Evolutionary conservation across 1,140 invertebrate genomes (phyloP).

Genomic region (Aphaenogaster ashmeadi): DNA sequence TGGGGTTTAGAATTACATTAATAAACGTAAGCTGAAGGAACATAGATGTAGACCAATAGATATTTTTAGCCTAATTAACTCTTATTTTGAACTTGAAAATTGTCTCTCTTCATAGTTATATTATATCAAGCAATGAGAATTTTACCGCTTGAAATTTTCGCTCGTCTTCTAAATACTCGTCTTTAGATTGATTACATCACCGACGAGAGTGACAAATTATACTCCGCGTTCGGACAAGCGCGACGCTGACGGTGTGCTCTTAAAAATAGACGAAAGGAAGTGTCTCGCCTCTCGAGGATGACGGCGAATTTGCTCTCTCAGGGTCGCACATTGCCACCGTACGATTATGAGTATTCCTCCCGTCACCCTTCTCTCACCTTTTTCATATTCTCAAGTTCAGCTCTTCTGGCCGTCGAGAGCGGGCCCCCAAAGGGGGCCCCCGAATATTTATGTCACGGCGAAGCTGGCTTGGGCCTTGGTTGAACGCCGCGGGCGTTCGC

Average conservation of each 20-base stretch:
- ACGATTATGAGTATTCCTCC: conserved; percentile 61
- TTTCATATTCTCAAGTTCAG: conserved; percentile 38
- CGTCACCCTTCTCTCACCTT: conserved; percentile 19
- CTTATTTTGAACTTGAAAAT: not conserved
- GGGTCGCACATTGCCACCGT: conserved; percentile 47
- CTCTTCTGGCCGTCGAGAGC: conserved; percentile 30
- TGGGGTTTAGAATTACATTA: not conserved
- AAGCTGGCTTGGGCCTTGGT: conserved; percentile 78
- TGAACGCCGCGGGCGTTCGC: conserved; percentile 66
- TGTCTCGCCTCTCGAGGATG: conserved; percentile 58
- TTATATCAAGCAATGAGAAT: not conserved
- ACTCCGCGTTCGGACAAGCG: not conserved
- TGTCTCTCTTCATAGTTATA: not conserved
- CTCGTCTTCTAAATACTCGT: not conserved
- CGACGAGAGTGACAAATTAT: conserved; percentile 33
- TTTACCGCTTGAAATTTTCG: not conserved
- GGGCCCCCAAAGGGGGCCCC: conserved; percentile 47
- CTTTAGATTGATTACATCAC: conserved; percentile 48
- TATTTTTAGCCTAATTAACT: not conserved
- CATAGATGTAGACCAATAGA: not conserved
- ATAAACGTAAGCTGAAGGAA: not conserved
- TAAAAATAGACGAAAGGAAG: conserved; percentile 66
- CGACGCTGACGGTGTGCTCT: conserved; percentile 28
- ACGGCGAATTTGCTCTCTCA: conserved; percentile 64
- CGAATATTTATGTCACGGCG: conserved; percentile 83